Evolutionary conservation across 2,888 invertebrate genomes (phyloP), one percentile per base, ranked within the genome.

Genomic region (Nemotelus nigrinus): DNA sequence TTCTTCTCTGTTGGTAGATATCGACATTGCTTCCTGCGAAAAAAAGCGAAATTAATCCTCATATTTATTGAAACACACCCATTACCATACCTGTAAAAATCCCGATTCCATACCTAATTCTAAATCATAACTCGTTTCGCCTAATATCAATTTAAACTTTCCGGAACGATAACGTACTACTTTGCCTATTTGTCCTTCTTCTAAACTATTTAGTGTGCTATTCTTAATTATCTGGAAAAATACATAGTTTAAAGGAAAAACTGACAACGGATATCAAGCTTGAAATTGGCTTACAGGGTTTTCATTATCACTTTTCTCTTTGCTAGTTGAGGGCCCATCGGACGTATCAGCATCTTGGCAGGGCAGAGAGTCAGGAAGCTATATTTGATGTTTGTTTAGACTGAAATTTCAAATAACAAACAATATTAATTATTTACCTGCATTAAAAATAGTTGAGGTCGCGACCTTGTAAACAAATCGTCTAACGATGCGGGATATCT

Each of bases 151-250:
- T 70, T 89, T 89, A 65, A 90, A 89, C 78, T 89, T 88, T 0
- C 91, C 91, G 0, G 91, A 91, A 60, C 88, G 89, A 82, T 90
- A 91, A 25, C 91, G 88, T 55, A 88, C 82, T 79, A 91, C 84
- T 81, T 89, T 90, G 0, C 91, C 91, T 50, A 91, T 88, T 80
- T 88, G 88, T 0, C 91, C 91, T 80, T 91, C 91, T 79, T 89
- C 89, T 81, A 91, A 80, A 75, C 88, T 88, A 0, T 77, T 70
- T 70, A 77, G 39, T 53, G 70, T 7, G 55, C 71, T 67, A 67
- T n/a, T 8, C 41, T 60, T 74, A 48, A n/a, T 48, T 48, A 25
- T 74, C 74, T 74, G 74, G 7, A 55, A 71, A 8, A n/a, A 39
- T n/a, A 43, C 39, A 47, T 41, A 63, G 41, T 25, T 68, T 39